Percentiles rank a stretch among this genome's conserved stretches.
Conservation (phyloP, 2,113 vertebrate species). For the Prochilodus magdalenae region DNA sequence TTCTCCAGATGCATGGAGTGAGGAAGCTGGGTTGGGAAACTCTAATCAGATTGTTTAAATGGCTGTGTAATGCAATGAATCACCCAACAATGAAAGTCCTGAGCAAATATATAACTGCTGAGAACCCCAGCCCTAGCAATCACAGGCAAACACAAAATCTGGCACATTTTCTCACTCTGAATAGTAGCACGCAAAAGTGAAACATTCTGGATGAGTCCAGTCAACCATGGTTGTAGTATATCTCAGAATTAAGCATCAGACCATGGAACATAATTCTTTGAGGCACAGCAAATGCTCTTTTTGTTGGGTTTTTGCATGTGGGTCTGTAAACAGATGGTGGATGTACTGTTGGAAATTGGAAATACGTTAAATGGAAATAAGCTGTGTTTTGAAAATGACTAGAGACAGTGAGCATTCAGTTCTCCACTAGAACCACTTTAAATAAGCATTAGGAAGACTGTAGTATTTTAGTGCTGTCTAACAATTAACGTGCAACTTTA, state of each 20-base stretch:
- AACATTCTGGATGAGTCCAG: constrained; percentile 5
- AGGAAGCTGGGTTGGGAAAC: background rate
- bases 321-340: background rate
- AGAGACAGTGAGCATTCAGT: background rate
- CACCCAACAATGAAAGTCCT: background rate
- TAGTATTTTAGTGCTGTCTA: background rate
- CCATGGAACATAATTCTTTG: background rate
- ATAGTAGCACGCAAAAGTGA: constrained; percentile 12
- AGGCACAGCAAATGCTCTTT: background rate
- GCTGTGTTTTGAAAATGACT: background rate
- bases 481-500: background rate
- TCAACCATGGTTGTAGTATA: constrained; percentile 2
- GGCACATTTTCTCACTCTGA: background rate
- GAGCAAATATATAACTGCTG: background rate
- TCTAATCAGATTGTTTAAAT: constrained; percentile 16
- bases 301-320: background rate
- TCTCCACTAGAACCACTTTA: background rate
- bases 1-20: background rate
- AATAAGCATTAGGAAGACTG: background rate
- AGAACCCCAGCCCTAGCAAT: constrained; percentile 1
- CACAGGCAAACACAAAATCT: constrained; percentile 26
- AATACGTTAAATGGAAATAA: background rate
- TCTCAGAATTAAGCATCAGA: constrained; percentile 6
- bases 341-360: background rate
- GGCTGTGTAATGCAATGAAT: background rate